Conservation (phyloP, 2,113 vertebrate species). For the Otolemur garnettii region DNA sequence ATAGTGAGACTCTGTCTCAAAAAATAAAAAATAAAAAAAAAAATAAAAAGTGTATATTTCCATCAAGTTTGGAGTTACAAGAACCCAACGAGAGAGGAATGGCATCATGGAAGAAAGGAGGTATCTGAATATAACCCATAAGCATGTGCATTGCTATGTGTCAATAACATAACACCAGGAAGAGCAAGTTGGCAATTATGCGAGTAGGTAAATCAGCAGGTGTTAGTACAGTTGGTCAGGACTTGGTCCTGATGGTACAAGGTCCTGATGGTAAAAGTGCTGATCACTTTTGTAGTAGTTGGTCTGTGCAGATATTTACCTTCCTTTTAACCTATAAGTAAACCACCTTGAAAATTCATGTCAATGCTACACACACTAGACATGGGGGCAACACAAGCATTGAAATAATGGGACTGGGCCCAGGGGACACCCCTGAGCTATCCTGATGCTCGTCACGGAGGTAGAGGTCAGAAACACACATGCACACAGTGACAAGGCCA, state of each 20-base stretch:
- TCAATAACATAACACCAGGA: background rate
- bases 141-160: background rate
- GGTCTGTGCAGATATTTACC: background rate
- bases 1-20: no score
- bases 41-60: no score
- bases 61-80: background rate
- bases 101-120: background rate
- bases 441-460: fast-evolving
- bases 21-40: no score
- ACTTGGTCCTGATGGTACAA: fast-evolving
- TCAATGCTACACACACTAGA: background rate
- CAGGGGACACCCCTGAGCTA: background rate
- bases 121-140: background rate
- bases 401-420: background rate
- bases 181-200: background rate
- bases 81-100: background rate
- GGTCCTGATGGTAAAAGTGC: no score
- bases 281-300: background rate
- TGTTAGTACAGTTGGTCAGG: background rate
- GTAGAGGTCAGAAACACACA: background rate
- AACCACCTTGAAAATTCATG: background rate
- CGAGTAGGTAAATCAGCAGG: background rate
- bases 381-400: background rate
- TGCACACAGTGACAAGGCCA: background rate
- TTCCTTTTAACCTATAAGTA: background rate